These are phyloP conservation scores for Chinchilla lanigera DNA, from an alignment of 2,113 vertebrate species.

Conservation along the genomic window DNA sequence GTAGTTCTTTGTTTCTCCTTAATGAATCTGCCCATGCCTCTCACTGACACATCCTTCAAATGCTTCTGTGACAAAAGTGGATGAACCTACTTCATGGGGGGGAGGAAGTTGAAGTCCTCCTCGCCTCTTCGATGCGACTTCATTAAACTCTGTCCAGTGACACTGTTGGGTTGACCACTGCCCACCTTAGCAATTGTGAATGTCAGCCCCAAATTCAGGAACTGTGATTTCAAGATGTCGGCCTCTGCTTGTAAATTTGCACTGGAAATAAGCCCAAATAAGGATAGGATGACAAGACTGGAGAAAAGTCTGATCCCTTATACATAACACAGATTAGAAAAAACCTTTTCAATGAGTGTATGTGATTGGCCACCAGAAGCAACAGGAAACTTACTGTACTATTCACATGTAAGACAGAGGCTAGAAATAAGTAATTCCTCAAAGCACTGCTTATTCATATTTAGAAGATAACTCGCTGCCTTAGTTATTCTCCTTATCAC, in stretches of 20 bases:
- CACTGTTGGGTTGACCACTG: neutral
- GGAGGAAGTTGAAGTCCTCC: neutral
- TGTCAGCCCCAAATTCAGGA: neutral
- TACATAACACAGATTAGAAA: neutral
- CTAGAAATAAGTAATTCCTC: slow-evolving; percentile 8
- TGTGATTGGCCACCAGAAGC: neutral
- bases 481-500: neutral
- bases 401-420: neutral
- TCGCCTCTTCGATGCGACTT: neutral
- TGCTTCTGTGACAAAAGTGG: neutral
- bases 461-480: neutral
- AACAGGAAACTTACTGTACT: neutral
- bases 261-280: neutral
- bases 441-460: neutral
- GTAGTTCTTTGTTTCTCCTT: neutral
- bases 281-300: neutral
- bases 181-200: neutral
- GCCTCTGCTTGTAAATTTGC: neutral
- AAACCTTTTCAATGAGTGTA: neutral
- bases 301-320: neutral
- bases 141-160: neutral
- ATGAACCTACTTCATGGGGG: neutral
- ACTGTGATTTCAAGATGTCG: neutral
- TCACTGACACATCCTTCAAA: neutral
- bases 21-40: neutral